Base-by-base conservation (phyloP, 1,140 invertebrate genomes). In the Maconellicoccus hirsutus region DNA sequence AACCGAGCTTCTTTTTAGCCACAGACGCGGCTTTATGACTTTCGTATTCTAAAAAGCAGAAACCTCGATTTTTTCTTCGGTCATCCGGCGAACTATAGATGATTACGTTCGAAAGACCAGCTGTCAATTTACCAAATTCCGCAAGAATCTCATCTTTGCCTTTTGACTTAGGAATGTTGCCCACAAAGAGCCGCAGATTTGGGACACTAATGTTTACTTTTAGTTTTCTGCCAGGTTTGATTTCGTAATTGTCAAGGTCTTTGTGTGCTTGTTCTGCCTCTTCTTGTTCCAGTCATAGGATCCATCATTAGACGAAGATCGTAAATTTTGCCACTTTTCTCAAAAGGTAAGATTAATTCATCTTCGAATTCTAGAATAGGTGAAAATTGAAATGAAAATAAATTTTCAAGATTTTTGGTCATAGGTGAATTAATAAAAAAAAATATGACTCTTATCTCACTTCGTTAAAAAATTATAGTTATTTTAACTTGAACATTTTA, bases 151-250 rank as follows among this genome's bases (percentile, higher is more conserved):
- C 95, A 86, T 98, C 94, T 94, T 95, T 97, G 86, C 93, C 92
- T 91, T 98, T 98, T 86, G 93, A 96, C 89, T 98, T 98, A 87
- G 96, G 96, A 90, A 99, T 98, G 89, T 98, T 98, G 85, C 96
- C 96, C 86, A 98, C 93, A 89, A 98, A 99, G 87, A 99, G 92
- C 86, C 96, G 93, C 83, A 96, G 92, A 88, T 98, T 98, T 84
- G 96, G 94, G 88, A 98, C 92, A 83, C 95, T 98, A 89, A 98
- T 93, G 89, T 98, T 98, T 86, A 98, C 94, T 94, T 98, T 98
- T 84, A 98, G 88, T 85, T 88, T 89, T 89, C 97, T 97, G 85
- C 94, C 94, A 83, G 93, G 90, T 89, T 92, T 93, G 89, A 98
- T 98, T 93, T 98, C 96, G 86, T 98, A 90, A 91, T 96, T 95